A percentile compares a stretch with the other conserved stretches of the same genome.
Evolutionary conservation across 2,888 invertebrate genomes (phyloP).

Genomic region (Ichneumon xanthorius): DNA sequence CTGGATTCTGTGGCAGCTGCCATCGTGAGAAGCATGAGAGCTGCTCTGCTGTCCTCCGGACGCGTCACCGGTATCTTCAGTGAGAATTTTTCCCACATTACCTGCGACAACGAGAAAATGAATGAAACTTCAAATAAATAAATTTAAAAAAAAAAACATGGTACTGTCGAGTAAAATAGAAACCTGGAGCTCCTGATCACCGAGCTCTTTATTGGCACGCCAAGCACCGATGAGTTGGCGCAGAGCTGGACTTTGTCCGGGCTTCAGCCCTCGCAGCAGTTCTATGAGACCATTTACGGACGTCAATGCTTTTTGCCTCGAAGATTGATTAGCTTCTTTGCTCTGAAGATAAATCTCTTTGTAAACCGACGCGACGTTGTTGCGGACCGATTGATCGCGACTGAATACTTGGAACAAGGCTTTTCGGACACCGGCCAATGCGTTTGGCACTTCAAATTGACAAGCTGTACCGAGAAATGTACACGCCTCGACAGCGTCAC

Average conservation of each 20-base stretch:
- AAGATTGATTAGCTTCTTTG: slow-evolving; percentile 70
- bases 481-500: slow-evolving; percentile 95
- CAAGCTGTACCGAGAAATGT: slow-evolving; percentile 94
- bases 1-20: slow-evolving; percentile 88
- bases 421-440: slow-evolving; percentile 87
- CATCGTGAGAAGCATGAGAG: slow-evolving; percentile 93
- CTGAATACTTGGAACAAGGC: slow-evolving; percentile 80
- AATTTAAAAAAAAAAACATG: not conserved
- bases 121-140: not conserved
- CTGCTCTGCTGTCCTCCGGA: slow-evolving; percentile 90
- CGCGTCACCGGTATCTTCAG: slow-evolving; percentile 90
- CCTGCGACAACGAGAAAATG: slow-evolving; percentile 85
- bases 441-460: slow-evolving; percentile 91
- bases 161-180: slow-evolving; percentile 2
- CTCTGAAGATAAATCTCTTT: slow-evolving; percentile 78
- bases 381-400: slow-evolving; percentile 80
- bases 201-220: slow-evolving; percentile 76
- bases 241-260: slow-evolving; percentile 80
- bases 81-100: slow-evolving; percentile 94
- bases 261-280: slow-evolving; percentile 77
- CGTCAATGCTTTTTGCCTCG: slow-evolving; percentile 75
- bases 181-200: slow-evolving; percentile 78
- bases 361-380: slow-evolving; percentile 80
- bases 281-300: slow-evolving; percentile 77
- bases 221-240: slow-evolving; percentile 77